phyloP scores from a whole-genome alignment of 2,113 vertebrate species.

The Myotis lucifugus region DNA sequence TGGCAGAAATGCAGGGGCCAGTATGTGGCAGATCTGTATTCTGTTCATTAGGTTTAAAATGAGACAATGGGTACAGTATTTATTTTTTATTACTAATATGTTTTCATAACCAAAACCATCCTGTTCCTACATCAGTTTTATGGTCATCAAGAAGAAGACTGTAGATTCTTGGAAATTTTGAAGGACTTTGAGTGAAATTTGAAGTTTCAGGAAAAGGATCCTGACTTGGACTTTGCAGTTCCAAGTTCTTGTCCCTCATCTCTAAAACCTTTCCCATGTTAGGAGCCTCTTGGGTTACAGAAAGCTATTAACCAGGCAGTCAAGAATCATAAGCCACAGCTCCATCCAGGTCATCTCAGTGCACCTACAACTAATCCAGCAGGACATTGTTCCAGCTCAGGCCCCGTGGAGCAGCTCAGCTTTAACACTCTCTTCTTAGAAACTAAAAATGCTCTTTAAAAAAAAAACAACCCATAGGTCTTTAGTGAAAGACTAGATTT shows the following conservation, averaged over 20 bases:
- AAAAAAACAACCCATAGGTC: background rate
- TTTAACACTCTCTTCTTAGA: background rate
- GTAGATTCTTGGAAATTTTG: background rate
- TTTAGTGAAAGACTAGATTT: constrained; percentile 12
- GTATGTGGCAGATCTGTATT: background rate
- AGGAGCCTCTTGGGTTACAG: background rate
- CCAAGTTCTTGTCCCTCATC: background rate
- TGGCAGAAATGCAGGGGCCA: background rate
- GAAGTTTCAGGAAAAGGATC: background rate
- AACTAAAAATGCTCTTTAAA: background rate
- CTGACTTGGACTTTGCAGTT: background rate
- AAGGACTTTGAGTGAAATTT: background rate
- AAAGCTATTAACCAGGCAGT: background rate
- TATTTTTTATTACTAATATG: background rate
- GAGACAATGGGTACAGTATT: background rate
- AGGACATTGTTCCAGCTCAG: background rate
- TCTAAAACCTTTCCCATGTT: background rate
- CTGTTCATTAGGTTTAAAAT: background rate
- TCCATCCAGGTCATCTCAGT: background rate
- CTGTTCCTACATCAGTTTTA: background rate
- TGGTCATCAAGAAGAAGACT: background rate
- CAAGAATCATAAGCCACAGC: background rate
- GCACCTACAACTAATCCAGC: background rate
- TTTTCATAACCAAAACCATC: background rate
- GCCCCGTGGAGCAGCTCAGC: background rate